Conservation (phyloP, 2,797 vertebrate species). For the Darevskia mixta region DNA sequence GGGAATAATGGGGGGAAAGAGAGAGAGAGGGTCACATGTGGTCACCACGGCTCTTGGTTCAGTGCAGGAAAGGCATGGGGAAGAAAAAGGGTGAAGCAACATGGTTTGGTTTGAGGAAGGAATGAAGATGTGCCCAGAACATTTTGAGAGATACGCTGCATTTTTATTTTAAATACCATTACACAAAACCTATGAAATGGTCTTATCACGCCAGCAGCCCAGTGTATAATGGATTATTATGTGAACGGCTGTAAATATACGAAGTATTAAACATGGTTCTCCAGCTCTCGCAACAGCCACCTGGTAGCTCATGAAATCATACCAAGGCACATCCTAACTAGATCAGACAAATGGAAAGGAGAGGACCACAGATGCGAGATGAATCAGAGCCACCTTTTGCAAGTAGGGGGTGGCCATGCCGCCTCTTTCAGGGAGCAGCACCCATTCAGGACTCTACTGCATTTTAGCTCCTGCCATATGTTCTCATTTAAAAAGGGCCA, state of each 20-base stretch:
- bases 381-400: neutral
- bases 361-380: neutral
- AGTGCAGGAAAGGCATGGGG: neutral
- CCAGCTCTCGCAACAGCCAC: neutral
- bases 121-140: neutral
- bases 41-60: conserved; percentile 16
- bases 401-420: neutral
- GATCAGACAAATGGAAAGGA: neutral
- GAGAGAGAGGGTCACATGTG: conserved; percentile 46
- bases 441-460: neutral
- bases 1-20: neutral
- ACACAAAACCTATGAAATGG: neutral
- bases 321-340: neutral
- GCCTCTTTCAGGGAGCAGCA: neutral
- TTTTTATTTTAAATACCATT: no score
- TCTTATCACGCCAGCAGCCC: neutral
- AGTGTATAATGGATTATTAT: neutral
- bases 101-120: neutral
- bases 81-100: neutral
- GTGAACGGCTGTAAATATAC: no score
- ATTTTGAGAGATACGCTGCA: neutral
- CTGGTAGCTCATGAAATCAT: no score
- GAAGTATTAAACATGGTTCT: no score
- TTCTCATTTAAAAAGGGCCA: neutral
- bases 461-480: neutral